phyloP scores from a whole-genome alignment of 2,113 vertebrate genomes.

The Rhea americana region DNA sequence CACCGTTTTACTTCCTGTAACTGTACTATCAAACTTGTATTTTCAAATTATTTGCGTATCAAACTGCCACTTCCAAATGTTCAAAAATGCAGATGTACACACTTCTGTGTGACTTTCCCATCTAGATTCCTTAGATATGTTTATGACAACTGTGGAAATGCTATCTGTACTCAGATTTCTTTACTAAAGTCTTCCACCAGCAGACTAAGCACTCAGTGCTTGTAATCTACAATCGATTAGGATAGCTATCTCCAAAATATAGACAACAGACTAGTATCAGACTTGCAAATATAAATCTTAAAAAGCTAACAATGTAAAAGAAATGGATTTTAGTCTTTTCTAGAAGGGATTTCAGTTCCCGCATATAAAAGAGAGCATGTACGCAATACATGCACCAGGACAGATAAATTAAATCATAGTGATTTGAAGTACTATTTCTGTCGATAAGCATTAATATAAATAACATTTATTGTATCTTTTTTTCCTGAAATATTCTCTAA shows the following conservation, averaged over 20 bases:
- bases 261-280: neutral
- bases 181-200: neutral
- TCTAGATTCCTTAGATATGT: neutral
- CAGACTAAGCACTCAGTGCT: neutral
- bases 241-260: neutral
- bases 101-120: neutral
- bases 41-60: conserved; percentile 3
- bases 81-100: neutral
- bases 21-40: neutral
- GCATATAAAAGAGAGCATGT: neutral
- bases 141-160: neutral
- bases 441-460: conserved; percentile 14
- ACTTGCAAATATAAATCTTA: conserved; percentile 28
- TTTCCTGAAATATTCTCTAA: neutral
- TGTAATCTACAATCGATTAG: conserved; percentile 2
- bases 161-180: neutral
- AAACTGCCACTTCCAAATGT: neutral
- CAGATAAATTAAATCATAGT: neutral
- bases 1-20: neutral
- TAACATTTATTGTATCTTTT: neutral
- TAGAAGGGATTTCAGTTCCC: neutral
- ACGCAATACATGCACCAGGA: neutral
- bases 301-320: neutral
- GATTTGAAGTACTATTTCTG: conserved; percentile 12
- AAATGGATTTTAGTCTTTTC: neutral